These are phyloP conservation scores for Bombus pyrosoma DNA, from an alignment of 1,140 invertebrate genomes.

Conservation along the genomic window DNA sequence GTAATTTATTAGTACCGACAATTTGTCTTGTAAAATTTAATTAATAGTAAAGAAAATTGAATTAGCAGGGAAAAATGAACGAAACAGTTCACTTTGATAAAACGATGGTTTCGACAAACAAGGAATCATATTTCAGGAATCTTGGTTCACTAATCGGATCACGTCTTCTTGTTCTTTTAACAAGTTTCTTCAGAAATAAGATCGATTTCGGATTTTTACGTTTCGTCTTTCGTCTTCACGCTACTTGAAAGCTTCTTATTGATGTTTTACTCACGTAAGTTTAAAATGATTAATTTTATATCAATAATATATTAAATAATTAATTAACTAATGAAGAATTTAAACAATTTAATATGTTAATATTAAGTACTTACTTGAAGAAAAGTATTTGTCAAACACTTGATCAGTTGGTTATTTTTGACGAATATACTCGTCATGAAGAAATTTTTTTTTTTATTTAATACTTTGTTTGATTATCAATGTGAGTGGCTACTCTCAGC, in stretches of 20 bases:
- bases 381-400: not conserved
- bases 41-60: too few relatives aligned
- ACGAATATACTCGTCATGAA: too few relatives aligned
- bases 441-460: too few relatives aligned
- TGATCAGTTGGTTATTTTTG: too few relatives aligned
- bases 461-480: too few relatives aligned
- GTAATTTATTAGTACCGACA: too few relatives aligned
- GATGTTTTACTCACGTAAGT: not conserved
- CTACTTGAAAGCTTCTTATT: not conserved
- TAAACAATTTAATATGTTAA: too few relatives aligned
- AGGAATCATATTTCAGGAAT: not conserved
- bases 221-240: not conserved
- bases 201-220: not conserved
- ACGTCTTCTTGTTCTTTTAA: too few relatives aligned
- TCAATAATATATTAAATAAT: too few relatives aligned
- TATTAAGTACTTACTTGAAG: not conserved
- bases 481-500: too few relatives aligned
- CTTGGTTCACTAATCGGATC: not conserved
- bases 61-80: not conserved
- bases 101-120: not conserved
- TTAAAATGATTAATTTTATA: not conserved
- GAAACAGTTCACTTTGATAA: not conserved
- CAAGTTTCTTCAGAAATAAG: not conserved
- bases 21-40: too few relatives aligned
- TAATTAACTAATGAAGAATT: not conserved